Evolutionary conservation across 2,797 vertebrate species (phyloP).

Genomic region (Alosa sapidissima): DNA sequence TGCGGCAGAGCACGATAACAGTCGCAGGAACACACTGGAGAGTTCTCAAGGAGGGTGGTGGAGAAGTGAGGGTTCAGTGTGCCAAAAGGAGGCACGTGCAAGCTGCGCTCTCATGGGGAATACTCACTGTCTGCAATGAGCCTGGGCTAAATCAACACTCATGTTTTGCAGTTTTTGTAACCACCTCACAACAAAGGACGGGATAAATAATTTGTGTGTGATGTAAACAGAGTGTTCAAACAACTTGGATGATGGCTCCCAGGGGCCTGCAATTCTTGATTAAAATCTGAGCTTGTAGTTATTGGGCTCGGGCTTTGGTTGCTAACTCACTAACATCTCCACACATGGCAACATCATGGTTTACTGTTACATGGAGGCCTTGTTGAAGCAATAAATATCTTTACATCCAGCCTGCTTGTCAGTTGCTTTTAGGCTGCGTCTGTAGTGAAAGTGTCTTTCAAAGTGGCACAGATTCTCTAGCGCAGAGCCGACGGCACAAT

Average conservation of each 20-base stretch:
- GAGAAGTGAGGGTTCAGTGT: neutral
- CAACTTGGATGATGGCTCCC: neutral
- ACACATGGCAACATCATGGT: neutral
- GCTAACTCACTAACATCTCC: neutral
- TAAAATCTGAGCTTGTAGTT: neutral
- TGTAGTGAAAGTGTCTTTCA: slow-evolving; percentile 17
- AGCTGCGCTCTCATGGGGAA: neutral
- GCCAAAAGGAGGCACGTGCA: neutral
- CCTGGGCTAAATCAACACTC: neutral
- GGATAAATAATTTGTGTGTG: slow-evolving; percentile 6
- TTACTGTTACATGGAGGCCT: neutral
- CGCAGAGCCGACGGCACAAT: neutral
- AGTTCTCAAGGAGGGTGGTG: neutral
- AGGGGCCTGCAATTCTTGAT: neutral
- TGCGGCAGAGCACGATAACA: neutral
- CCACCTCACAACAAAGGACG: neutral
- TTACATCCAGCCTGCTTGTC: neutral
- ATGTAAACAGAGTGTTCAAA: slow-evolving; percentile 6
- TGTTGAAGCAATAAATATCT: neutral
- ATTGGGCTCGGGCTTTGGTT: neutral
- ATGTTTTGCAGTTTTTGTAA: neutral
- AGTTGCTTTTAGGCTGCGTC: neutral
- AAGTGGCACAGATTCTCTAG: slow-evolving; percentile 8
- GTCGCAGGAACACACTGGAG: neutral
- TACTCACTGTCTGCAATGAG: neutral